Base-by-base conservation (phyloP, 2,888 invertebrate genomes). In the Hemicrepidius hirtus region DNA sequence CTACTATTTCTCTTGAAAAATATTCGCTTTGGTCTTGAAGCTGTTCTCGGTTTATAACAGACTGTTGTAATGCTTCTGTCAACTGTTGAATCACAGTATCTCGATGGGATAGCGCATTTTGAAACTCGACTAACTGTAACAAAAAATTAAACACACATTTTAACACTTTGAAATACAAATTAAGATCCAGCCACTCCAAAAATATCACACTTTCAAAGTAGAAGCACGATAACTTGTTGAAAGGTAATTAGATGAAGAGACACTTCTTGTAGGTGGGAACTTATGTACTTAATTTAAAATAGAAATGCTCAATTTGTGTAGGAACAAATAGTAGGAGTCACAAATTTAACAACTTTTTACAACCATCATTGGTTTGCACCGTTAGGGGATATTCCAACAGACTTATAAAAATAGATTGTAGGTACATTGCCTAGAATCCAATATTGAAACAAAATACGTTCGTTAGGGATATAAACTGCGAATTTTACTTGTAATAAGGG, bases 61-160 rank as follows among this genome's bases (percentile, higher is more conserved):
- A 91, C 81, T 91, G 90, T 85, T 93, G 91, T 80, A 95, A 88
- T 32, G 93, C 92, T 80, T 91, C 88, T 75, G 91, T 92, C 71
- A 95, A 88, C 85, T 94, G 91, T 80, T 92, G 90, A 78, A 95
- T 94, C 81, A 93, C 85, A 79, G 90, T 89, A 82, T 94, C 93
- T 80, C 94, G 91, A 78, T 92, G 90, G 10, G 88, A 87, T 71
- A 95, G 87, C 79, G 92, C 92, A 79, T 88, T 89, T 84, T 93
- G 92, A 84, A 92, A 93, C 85, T 94, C 93, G 84, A 91, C 89
- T 81, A 93, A 88, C 93, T 94, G 86, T 83, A 89, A 89, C 82
- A 68, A 65, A 74, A 2, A 49, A 49, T 49, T 49, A 49, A 41
- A 41, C 41, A 41, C n/a, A 5, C 4, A 4, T 16, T 4, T 41